A percentile compares a stretch with the other conserved stretches of the same genome.
phyloP scores from a whole-genome alignment of 64 coral and sea anemone genomes.

The Platygyra sinensis region DNA sequence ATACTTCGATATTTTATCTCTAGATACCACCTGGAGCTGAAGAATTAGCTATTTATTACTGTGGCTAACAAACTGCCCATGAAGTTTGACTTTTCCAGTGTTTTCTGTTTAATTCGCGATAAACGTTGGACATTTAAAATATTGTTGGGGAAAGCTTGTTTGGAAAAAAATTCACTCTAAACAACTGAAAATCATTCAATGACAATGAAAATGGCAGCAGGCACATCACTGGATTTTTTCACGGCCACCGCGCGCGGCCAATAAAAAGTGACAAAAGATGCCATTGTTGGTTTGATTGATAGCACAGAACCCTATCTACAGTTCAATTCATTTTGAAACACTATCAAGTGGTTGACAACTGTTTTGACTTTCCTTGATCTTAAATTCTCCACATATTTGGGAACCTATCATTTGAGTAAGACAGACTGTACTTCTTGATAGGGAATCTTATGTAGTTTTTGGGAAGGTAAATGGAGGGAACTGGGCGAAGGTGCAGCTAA shows the following conservation, averaged over 20 bases:
- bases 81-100: too few relatives aligned
- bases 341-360: background rate
- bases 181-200: too few relatives aligned
- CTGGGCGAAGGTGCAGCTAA: too few relatives aligned
- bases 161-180: too few relatives aligned
- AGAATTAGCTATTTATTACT: too few relatives aligned
- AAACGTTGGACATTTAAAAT: too few relatives aligned
- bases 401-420: background rate
- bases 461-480: too few relatives aligned
- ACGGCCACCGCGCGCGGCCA: background rate
- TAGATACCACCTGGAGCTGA: too few relatives aligned
- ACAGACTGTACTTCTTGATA: background rate
- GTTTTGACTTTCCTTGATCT: constrained; percentile 7
- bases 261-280: background rate
- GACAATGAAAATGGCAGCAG: background rate
- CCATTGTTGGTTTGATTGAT: background rate
- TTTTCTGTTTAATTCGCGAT: too few relatives aligned
- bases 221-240: background rate
- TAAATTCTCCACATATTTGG: background rate
- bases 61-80: too few relatives aligned
- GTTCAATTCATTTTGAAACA: background rate
- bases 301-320: background rate
- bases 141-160: too few relatives aligned
- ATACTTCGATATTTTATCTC: too few relatives aligned
- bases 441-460: background rate